These are phyloP conservation scores for Tetrao urogallus DNA, from an alignment of 2,113 vertebrate genomes.

Conservation along the genomic window DNA sequence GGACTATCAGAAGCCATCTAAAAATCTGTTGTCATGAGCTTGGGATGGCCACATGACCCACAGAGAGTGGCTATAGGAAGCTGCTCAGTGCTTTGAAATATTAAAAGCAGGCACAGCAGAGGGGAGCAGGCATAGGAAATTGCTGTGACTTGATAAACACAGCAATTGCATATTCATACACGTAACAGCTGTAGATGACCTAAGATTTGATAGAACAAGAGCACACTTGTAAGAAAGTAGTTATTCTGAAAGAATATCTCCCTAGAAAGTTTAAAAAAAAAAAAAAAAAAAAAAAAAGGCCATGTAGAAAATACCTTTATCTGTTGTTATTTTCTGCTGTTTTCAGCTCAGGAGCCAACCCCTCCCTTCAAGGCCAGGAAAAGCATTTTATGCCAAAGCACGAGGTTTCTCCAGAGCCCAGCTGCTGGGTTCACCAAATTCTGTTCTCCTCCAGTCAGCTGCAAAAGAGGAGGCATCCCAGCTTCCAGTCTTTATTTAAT, in stretches of 20 bases:
- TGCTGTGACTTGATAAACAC: background rate
- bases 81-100: slow-evolving; percentile 19
- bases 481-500: background rate
- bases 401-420: background rate
- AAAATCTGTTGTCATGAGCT: background rate
- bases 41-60: slow-evolving; percentile 16
- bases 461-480: background rate
- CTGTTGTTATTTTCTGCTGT: background rate
- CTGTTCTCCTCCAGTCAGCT: background rate
- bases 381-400: background rate
- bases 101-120: background rate
- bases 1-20: background rate
- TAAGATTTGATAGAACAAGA: slow-evolving; percentile 12
- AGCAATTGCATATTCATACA: background rate
- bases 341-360: background rate
- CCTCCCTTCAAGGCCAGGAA: background rate
- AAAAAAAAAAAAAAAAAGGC: background rate
- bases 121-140: background rate
- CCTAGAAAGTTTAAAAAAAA: background rate
- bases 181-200: slow-evolving; percentile 19
- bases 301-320: background rate
- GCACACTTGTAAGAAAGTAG: background rate
- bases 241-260: background rate
- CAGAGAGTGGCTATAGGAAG: slow-evolving; percentile 14
- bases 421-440: background rate